A percentile compares a stretch with the other conserved stretches of the same genome.
Evolutionary conservation across 1,140 invertebrate species (phyloP).

Genomic region (Atopsyche davidsoni): DNA sequence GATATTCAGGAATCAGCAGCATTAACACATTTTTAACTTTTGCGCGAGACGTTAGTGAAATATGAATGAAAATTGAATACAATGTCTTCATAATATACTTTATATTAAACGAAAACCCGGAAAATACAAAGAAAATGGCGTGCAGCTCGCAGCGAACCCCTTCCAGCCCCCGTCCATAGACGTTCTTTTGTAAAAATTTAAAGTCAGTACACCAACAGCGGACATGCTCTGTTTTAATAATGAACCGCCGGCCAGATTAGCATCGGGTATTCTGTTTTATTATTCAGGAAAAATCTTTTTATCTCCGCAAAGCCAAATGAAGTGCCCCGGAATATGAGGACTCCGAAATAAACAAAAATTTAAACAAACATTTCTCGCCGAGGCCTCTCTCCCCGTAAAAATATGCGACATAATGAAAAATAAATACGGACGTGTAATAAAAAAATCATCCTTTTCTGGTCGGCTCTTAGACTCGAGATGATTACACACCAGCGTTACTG

Average conservation of each 20-base stretch:
- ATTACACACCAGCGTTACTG: too few species aligned
- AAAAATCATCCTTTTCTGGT: too few species aligned
- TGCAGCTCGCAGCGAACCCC: background rate
- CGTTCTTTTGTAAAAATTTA: conserved; percentile 24
- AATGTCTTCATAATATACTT: too few species aligned
- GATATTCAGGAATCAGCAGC: too few species aligned
- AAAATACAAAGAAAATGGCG: background rate
- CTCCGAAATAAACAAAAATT: conserved; percentile 22
- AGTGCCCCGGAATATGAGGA: conserved; percentile 6
- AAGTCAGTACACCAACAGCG: conserved; percentile 20
- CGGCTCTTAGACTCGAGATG: too few species aligned
- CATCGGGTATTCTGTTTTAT: conserved; percentile 26
- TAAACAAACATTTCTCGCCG: conserved; percentile 6
- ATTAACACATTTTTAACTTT: too few species aligned
- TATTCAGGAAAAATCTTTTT: conserved; percentile 29
- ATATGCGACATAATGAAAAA: conserved; percentile 3
- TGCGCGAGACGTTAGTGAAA: too few species aligned
- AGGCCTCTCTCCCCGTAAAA: background rate
- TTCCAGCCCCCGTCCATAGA: background rate
- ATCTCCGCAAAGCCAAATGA: conserved; percentile 29
- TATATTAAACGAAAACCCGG: too few species aligned
- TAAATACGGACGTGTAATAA: too few species aligned
- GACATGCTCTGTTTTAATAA: conserved; percentile 29
- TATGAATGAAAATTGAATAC: too few species aligned
- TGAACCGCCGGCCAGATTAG: conserved; percentile 28